These are phyloP conservation scores for Rhegmatorhina hoffmannsi DNA, from an alignment of 2,113 vertebrate genomes.

Conservation along the genomic window DNA sequence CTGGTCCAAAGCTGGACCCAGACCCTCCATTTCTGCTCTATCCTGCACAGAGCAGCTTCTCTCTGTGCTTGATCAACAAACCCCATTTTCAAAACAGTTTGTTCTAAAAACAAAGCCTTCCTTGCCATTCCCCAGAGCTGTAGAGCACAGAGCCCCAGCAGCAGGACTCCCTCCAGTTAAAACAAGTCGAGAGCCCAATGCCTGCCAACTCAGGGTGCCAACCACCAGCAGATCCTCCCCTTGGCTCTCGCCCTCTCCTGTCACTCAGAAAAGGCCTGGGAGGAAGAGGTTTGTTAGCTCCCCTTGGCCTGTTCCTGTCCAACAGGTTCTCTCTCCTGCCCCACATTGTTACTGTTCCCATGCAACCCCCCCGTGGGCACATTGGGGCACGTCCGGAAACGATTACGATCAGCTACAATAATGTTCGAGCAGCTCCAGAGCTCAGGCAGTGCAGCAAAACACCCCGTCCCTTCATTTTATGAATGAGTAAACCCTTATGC, in stretches of 20 bases:
- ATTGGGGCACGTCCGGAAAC: constrained; percentile 65
- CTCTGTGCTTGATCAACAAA: not conserved
- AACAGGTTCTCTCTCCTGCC: constrained; percentile 26
- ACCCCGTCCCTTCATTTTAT: constrained; percentile 40
- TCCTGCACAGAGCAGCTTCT: not conserved
- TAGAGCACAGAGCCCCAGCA: not conserved
- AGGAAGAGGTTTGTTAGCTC: not conserved
- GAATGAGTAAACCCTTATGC: constrained; percentile 56
- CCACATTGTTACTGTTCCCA: constrained; percentile 26
- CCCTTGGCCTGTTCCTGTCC: not conserved
- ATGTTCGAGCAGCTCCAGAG: constrained; percentile 26
- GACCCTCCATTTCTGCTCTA: not conserved
- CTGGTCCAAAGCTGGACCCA: not conserved
- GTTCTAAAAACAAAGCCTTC: not conserved
- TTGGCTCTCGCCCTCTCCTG: not conserved
- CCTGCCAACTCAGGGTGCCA: not conserved
- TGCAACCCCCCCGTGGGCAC: constrained; percentile 37
- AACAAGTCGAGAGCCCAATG: not conserved
- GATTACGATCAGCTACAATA: constrained; percentile 52
- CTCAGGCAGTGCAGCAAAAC: constrained; percentile 15
- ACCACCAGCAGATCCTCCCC: not conserved
- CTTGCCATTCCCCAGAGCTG: not conserved
- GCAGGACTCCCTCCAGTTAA: not conserved
- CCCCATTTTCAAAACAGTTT: accelerated
- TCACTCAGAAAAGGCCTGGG: not conserved